These are phyloP conservation scores for Eupithecia inturbata DNA, from an alignment of 2,888 invertebrate species.

Conservation along the genomic window DNA sequence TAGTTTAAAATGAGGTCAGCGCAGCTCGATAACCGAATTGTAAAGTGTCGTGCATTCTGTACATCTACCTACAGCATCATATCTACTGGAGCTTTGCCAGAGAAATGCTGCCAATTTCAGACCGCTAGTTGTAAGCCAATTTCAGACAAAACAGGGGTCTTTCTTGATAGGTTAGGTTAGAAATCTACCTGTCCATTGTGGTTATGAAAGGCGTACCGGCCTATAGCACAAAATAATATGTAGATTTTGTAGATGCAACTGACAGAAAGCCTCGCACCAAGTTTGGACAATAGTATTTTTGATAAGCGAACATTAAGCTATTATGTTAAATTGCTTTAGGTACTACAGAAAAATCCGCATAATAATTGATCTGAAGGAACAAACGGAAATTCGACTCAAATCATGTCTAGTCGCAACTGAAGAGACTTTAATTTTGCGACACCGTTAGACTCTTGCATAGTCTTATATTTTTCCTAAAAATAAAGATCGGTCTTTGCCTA, in stretches of 20 bases:
- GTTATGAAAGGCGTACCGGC: background rate
- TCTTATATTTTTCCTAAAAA: background rate
- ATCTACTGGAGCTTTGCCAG: constrained; percentile 23
- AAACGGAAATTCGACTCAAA: background rate
- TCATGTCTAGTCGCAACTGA: background rate
- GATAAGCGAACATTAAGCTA: background rate
- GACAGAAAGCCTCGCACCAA: background rate
- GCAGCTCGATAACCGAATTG: constrained; percentile 14
- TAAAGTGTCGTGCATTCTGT: constrained; percentile 12
- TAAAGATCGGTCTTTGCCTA: background rate
- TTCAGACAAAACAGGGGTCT: constrained; percentile 16
- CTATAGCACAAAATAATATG: background rate
- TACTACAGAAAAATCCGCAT: too few species aligned
- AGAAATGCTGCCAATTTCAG: constrained; percentile 5
- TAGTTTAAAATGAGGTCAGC: constrained; percentile 9
- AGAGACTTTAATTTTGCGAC: background rate
- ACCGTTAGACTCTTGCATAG: background rate
- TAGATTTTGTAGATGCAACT: background rate
- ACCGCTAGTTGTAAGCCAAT: constrained; percentile 14
- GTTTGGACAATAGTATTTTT: background rate
- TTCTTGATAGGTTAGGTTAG: constrained; percentile 2
- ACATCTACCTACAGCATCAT: constrained; percentile 5
- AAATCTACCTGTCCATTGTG: constrained; percentile 6
- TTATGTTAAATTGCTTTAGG: too few species aligned
- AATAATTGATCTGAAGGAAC: background rate